A percentile compares a stretch with the other conserved stretches of the same genome.
These are phyloP conservation scores for Naso thynnoides DNA, from an alignment of 2,797 vertebrate genomes.

Conservation along the genomic window DNA sequence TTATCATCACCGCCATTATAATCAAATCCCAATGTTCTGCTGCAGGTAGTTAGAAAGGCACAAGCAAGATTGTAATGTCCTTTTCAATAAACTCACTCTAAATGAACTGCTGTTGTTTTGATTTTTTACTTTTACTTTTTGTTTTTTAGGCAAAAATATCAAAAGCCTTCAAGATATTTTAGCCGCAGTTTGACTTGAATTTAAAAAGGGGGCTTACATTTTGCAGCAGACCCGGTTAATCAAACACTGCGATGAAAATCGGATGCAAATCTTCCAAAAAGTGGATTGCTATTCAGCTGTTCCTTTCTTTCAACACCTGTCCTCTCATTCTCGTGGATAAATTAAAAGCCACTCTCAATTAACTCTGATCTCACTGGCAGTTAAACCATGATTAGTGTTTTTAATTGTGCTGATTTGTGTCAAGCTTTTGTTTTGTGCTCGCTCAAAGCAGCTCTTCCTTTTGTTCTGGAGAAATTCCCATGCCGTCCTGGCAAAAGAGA, in stretches of 20 bases:
- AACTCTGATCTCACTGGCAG: slow-evolving; percentile 51
- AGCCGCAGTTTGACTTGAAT: slow-evolving; percentile 6
- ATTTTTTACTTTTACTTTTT: background rate
- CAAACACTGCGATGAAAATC: slow-evolving; percentile 29
- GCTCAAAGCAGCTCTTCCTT: slow-evolving; percentile 60
- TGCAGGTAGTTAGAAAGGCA: slow-evolving; percentile 65
- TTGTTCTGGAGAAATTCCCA: slow-evolving; percentile 78
- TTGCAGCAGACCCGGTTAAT: slow-evolving; percentile 36
- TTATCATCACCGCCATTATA: slow-evolving; percentile 25
- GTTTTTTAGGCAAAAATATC: background rate
- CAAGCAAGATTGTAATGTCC: slow-evolving; percentile 66
- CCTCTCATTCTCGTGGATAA: slow-evolving; percentile 30
- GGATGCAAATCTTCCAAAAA: slow-evolving; percentile 48
- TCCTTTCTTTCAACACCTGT: slow-evolving; percentile 54
- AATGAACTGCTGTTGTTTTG: slow-evolving; percentile 33
- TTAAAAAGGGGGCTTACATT: background rate
- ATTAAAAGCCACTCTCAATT: slow-evolving; percentile 49
- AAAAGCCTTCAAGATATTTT: slow-evolving; percentile 8
- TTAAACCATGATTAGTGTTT: slow-evolving; percentile 60
- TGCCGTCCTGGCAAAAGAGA: slow-evolving; percentile 48
- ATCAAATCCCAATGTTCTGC: slow-evolving; percentile 55
- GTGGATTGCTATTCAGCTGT: slow-evolving; percentile 32
- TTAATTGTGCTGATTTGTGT: slow-evolving; percentile 66
- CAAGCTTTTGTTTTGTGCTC: slow-evolving; percentile 55
- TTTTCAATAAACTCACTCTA: slow-evolving; percentile 84